Percentiles rank a stretch among this genome's conserved stretches.
These are phyloP conservation scores for Clistopyga incitator DNA, from an alignment of 2,888 invertebrate species.

Conservation along the genomic window DNA sequence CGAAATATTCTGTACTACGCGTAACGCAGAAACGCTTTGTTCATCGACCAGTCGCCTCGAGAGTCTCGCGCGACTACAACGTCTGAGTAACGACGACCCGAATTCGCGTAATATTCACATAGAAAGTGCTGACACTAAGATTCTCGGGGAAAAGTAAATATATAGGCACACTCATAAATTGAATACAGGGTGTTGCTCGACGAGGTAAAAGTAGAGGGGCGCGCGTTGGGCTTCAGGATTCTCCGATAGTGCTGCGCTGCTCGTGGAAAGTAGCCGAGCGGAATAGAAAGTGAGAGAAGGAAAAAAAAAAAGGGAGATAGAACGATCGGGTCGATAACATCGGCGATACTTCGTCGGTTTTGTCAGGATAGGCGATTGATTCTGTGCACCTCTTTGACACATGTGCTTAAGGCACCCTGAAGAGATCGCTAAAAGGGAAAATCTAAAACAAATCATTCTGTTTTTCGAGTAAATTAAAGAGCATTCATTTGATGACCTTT, in stretches of 20 bases:
- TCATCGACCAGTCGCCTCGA: conserved; percentile 8
- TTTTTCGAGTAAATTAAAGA: no score
- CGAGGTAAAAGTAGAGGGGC: background rate
- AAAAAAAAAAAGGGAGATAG: conserved; percentile 15
- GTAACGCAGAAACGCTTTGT: background rate
- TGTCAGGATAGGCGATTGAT: background rate
- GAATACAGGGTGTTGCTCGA: background rate
- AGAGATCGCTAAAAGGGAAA: background rate
- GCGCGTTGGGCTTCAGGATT: background rate
- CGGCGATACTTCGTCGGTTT: background rate
- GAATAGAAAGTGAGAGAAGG: conserved; percentile 31
- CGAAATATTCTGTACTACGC: background rate
- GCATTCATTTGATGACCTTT: background rate
- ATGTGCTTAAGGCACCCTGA: background rate
- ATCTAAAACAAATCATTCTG: no score
- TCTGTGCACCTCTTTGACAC: background rate
- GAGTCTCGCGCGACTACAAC: background rate
- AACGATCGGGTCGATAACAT: conserved; percentile 5
- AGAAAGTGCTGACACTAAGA: background rate
- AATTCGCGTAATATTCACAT: background rate
- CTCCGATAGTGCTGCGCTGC: background rate
- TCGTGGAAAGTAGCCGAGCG: conserved; percentile 6
- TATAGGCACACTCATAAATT: background rate
- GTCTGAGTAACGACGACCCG: background rate
- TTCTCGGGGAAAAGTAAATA: background rate